Base-by-base conservation (phyloP, 1,140 invertebrate species). In the Apolygus lucorum region DNA sequence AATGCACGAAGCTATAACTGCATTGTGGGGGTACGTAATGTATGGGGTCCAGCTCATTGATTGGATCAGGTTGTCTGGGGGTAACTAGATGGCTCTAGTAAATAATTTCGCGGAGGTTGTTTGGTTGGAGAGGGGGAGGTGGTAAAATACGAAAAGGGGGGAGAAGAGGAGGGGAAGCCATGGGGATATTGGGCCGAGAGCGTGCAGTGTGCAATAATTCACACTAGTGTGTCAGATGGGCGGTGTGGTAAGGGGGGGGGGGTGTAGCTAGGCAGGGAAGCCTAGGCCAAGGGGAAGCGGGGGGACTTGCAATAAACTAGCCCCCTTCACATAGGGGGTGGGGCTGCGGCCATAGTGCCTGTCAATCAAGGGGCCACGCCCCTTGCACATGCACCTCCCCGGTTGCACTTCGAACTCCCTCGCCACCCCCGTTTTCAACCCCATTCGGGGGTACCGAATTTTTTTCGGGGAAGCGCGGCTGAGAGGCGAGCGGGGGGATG, bases 371-470 rank as follows among this genome's bases (percentile, higher is more conserved):
- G 25, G 22, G 28, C 63, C 68, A 69, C 68, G 68, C 68, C 68
- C 68, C 49, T 62, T 69, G 68, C 68, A 69, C 68, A 69, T 69
- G 68, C 68, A 69, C 67, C 54, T 59, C 54, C 54, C 54, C 54
- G 22, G 54, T 28, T 68, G 54, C 68, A 69, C 25, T 34, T 34
- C 62, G 11, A 17, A 29, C 22, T n/a, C 62, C 54, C 59, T 8
- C 17, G 21, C 62, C 68, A 29, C 62, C 62, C 62, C 0, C 21
- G 22, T 21, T n/a, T n/a, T n/a, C n/a, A n/a, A n/a, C n/a, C n/a
- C n/a, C n/a, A n/a, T n/a, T n/a, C n/a, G n/a, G n/a, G n/a, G n/a
- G n/a, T n/a, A n/a, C n/a, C n/a, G n/a, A n/a, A n/a, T n/a, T n/a
- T n/a, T n/a, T n/a, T n/a, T n/a, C n/a, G n/a, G n/a, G n/a, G n/a